Percentiles rank a stretch among this genome's conserved stretches.
Conservation (phyloP, 2,113 vertebrate genomes). For the Noturus placidus region DNA sequence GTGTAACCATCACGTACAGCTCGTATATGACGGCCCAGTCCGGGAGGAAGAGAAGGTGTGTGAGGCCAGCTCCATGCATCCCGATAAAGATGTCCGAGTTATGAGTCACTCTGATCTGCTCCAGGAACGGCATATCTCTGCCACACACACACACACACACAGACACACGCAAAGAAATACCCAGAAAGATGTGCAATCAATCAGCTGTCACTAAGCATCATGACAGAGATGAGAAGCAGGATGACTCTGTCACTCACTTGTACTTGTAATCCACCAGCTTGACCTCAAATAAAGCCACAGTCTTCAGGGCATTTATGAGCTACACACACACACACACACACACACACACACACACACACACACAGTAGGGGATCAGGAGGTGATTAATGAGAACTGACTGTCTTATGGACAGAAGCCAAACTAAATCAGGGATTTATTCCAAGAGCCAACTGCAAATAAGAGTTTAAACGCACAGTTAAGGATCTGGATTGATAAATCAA, state of each 20-base stretch:
- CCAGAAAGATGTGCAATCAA: slow-evolving; percentile 19
- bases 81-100: slow-evolving; percentile 98
- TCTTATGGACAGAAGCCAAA: slow-evolving; percentile 54
- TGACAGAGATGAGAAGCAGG: slow-evolving; percentile 19
- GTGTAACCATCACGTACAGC: slow-evolving; percentile 78
- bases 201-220: slow-evolving; percentile 36
- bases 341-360: slow-evolving; percentile 53
- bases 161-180: slow-evolving; percentile 10
- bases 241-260: slow-evolving; percentile 77
- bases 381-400: slow-evolving; percentile 63
- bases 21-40: slow-evolving; percentile 98
- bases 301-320: slow-evolving; percentile 91
- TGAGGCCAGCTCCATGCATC: slow-evolving; percentile 95
- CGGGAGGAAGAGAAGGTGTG: slow-evolving; percentile 94
- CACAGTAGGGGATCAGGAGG: slow-evolving; percentile 37
- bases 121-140: slow-evolving; percentile 88
- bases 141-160: slow-evolving; percentile 36
- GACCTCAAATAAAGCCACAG: slow-evolving; percentile 84
- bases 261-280: slow-evolving; percentile 95
- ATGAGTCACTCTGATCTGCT: slow-evolving; percentile 88
- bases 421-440: slow-evolving; percentile 63
- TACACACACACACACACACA: slow-evolving; percentile 67
- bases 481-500: slow-evolving; percentile 67
- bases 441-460: slow-evolving; percentile 64
- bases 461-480: slow-evolving; percentile 67